Evolutionary conservation across 2,888 invertebrate genomes (phyloP), one percentile per base, ranked within the genome.

Genomic region (Andrena bicolor): DNA sequence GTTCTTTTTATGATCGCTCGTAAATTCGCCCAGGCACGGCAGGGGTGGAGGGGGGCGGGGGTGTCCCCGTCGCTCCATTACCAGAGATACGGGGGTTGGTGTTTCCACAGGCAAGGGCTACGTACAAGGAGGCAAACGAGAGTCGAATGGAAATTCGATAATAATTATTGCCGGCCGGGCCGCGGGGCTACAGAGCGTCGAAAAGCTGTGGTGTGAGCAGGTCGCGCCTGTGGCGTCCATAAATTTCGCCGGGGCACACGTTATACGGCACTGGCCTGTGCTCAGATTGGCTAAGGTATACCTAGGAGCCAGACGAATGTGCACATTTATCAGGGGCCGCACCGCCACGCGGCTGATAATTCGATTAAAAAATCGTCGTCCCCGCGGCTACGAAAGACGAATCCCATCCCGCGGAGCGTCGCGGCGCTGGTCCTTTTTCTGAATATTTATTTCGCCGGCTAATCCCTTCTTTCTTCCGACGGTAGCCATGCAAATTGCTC

Each of bases 111-210:
- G 41, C 41, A 41, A 73, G 28, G 35, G 66, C 35, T 60, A 26
- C 48, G 72, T 76, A 80, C 71, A 82, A 85, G 83, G 83, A 80
- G 86, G 89, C 90, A 90, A 91, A 91, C 89, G 90, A 92, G 91
- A 90, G 88, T 90, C 90, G 88, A 92, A 92, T 93, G 90, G 91
- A 90, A 92, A 92, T 91, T 90, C 92, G 90, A 92, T 92, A 92
- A 92, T 92, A 92, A 91, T 92, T 92, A 90, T 89, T 86, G 82
- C 85, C 74, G 65, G 61, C 76, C 68, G 51, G 64, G 74, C 51
- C 75, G 75, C 68, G 66, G 68, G 63, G 71, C 51, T 75, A 60
- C 64, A 58, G 61, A 79, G 74, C 76, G 82, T 82, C 70, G 88
- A 80, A 87, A 80, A 86, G 88, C 87, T 84, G 81, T 60, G 83